These are phyloP conservation scores for Lycia hirtaria DNA, from an alignment of 2,888 invertebrate genomes.

Conservation along the genomic window DNA sequence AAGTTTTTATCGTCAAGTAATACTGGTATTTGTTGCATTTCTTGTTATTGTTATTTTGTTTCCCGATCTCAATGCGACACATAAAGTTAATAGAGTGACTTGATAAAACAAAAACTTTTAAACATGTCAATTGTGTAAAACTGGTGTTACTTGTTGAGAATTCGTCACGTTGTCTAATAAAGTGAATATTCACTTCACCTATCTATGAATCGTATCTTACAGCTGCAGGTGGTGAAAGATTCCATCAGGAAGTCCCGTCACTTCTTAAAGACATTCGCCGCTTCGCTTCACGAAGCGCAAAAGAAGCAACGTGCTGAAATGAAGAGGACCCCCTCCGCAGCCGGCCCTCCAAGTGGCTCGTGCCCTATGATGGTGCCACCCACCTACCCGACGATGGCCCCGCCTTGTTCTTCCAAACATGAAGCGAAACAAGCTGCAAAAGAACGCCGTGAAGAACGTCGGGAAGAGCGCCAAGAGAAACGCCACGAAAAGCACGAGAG, in stretches of 20 bases:
- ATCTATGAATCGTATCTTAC: constrained; percentile 27
- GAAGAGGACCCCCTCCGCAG: not conserved
- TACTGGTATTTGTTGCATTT: too few species aligned
- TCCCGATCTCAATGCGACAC: too few species aligned
- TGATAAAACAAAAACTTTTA: too few species aligned
- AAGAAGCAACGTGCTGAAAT: constrained; percentile 57
- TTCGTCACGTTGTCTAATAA: too few species aligned
- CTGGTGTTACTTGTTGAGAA: too few species aligned
- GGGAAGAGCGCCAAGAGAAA: constrained; percentile 44
- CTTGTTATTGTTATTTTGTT: too few species aligned
- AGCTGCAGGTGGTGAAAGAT: constrained; percentile 67
- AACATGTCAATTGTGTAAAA: too few species aligned
- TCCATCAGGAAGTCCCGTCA: constrained; percentile 72
- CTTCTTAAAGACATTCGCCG: constrained; percentile 64
- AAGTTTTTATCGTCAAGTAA: too few species aligned
- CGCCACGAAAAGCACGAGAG: constrained; percentile 33
- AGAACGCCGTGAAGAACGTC: constrained; percentile 50
- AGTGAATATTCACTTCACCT: too few species aligned
- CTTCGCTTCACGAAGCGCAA: constrained; percentile 52
- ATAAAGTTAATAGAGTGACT: too few species aligned
- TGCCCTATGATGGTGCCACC: not conserved
- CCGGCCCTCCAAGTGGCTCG: not conserved
- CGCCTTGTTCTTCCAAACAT: not conserved
- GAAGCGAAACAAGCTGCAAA: constrained; percentile 26
- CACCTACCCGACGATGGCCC: not conserved